Base-by-base conservation (phyloP, 2,113 vertebrate genomes). In the Panthera leo region DNA sequence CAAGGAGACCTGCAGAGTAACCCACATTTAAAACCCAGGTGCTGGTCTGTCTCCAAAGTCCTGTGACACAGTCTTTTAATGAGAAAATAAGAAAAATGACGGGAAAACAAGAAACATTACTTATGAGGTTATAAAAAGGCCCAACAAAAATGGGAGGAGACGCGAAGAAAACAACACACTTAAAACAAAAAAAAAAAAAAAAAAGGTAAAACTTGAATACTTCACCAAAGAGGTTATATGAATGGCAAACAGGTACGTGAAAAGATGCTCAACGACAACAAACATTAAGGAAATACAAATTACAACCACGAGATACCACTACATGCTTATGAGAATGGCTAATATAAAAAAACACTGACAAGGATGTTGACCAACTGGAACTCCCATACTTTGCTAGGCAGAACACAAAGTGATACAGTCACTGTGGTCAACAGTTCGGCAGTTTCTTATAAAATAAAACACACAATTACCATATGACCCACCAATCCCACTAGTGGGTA, bases 61-160 rank as follows among this genome's bases (percentile, higher is more conserved):
- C 75, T 63, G n/a, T 9, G 5, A 93, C 3, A 61, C 2, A 48
- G n/a, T 55, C 55, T 83, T 87, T 88, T 55, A 92, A 42, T n/a
- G 42, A 73, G 63, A 80, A 55, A 82, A 34, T 13, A 55, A 42
- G 51, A 94, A 87, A 86, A 87, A 63, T 27, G 10, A 68, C 51
- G 6, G 70, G 18, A 92, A 92, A 92, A 92, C 83, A 87, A 73
- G 75, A 86, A 82, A 95, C 21, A 73, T 68, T 45, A 91, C 48
- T 85, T 45, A 88, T 53, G 87, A 85, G 63, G 42, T n/a, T 42
- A 39, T 82, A 71, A 9, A 71, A 91, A 91, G 31, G 18, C 23
- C 71, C 79, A 85, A 79, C 48, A 86, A 95, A 95, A 71, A 39
- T 80, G 53, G 18, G 18, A 34, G 51, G 25, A 83, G 39, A 76